Percentiles rank a stretch among this genome's conserved stretches.
phyloP scores from a whole-genome alignment of 53 echinoderm and acorn worm species.

The Echinarachnius parma region DNA sequence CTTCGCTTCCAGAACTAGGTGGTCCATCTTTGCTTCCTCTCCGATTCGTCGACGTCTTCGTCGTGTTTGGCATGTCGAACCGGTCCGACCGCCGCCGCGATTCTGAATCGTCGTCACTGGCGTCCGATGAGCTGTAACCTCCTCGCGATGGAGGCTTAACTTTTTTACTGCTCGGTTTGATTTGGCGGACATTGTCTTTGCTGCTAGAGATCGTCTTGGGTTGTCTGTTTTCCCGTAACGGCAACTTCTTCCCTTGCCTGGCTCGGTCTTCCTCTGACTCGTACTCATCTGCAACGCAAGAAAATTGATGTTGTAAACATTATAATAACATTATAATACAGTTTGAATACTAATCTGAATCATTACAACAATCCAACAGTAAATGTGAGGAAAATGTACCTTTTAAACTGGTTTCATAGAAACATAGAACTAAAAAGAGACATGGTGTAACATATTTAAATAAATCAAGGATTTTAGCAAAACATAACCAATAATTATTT shows the following conservation, averaged over 20 bases:
- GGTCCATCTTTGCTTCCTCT: slow-evolving; percentile 97
- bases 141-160: slow-evolving; percentile 49
- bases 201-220: slow-evolving; percentile 69
- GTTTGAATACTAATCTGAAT: no score
- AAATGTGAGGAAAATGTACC: no score
- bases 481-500: no score
- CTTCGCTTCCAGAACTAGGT: slow-evolving; percentile 62
- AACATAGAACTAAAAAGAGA: no score
- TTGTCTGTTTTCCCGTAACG: slow-evolving; percentile 64
- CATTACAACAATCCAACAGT: no score
- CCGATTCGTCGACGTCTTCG: slow-evolving; percentile 68
- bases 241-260: slow-evolving; percentile 39
- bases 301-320: no score
- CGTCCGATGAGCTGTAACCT: slow-evolving; percentile 96
- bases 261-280: slow-evolving; percentile 87
- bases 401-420: no score
- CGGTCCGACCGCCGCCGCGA: slow-evolving; percentile 83
- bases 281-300: slow-evolving; percentile 57
- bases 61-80: slow-evolving; percentile 79
- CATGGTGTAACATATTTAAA: no score
- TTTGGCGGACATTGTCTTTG: slow-evolving; percentile 68
- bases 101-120: slow-evolving; percentile 96
- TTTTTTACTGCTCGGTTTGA: slow-evolving; percentile 70
- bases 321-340: no score
- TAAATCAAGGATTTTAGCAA: no score